Evolutionary conservation across 2,888 invertebrate species (phyloP), one percentile per base, ranked within the genome.

Genomic region (Trichacis sp.): DNA sequence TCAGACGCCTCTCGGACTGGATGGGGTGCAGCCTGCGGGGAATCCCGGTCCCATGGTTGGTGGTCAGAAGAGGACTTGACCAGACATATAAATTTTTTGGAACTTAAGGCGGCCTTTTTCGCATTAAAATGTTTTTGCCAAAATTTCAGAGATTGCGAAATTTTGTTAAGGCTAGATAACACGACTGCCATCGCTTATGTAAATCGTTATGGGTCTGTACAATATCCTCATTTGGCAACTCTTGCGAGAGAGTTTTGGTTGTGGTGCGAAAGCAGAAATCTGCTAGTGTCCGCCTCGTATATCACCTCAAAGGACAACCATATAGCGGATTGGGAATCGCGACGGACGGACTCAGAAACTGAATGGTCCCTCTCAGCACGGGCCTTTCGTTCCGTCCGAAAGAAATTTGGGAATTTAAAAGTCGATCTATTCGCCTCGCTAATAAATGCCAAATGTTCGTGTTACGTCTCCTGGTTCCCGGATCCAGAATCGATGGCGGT

Each of bases 191-290:
- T 52, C 12, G 5, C n/a, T 5, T 52, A 52, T 15, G 17, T 52
- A 1, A 52, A 52, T 18, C 24, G 18, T n/a, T 29, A 30, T 24
- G 42, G 52, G 3, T 43, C 30, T 14, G n/a, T 52, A 17, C 43
- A 43, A 18, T 30, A 20, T 29, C 53, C 53, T 9, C 19, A 18
- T 4, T 24, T 53, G 33, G 17, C 48, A 6, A 1, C 9, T 1
- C 11, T 54, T 9, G 38, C 54, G 1, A 29, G 17, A 15, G 33
- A 48, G 12, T 29, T 48, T 18, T 46, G 55, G 55, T 29, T 29
- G 15, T 55, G 55, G 55, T 48, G 48, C n/a, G 29, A 73, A 12
- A 3, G 6, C n/a, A n/a, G 57, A 1, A 43, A 49, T 9, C 2
- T 57, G n/a, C 49, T 43, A 49, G 1, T 58, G 1, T 50, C 50